phyloP scores from a whole-genome alignment of 2,888 invertebrate species.

The Tenthredo mesomela region DNA sequence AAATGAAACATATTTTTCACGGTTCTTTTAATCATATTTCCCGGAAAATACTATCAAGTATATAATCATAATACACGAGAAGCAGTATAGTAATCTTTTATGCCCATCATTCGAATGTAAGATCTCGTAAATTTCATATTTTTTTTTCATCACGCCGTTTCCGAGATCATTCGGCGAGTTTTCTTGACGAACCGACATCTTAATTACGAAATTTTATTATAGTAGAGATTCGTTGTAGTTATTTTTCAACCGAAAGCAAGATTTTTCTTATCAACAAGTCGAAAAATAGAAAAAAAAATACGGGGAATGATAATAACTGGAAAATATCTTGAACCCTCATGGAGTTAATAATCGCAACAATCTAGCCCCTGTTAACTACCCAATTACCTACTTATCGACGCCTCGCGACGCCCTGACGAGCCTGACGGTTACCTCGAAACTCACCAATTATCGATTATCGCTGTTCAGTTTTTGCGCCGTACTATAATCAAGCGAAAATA shows the following conservation, averaged over 20 bases:
- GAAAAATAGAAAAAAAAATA: background rate
- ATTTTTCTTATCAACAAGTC: background rate
- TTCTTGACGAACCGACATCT: too few relatives aligned
- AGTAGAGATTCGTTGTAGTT: background rate
- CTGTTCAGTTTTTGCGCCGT: background rate
- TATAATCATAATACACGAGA: background rate
- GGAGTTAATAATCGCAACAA: slow-evolving; percentile 16
- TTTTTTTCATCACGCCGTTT: too few relatives aligned
- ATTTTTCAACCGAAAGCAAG: background rate
- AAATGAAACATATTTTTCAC: background rate
- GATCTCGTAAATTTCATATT: too few relatives aligned
- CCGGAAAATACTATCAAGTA: background rate
- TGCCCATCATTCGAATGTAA: too few relatives aligned
- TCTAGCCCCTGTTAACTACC: slow-evolving; percentile 27
- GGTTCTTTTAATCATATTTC: too few relatives aligned
- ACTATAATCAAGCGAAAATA: slow-evolving; percentile 29
- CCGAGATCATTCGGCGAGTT: too few relatives aligned
- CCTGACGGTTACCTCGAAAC: background rate
- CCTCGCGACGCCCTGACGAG: slow-evolving; percentile 14
- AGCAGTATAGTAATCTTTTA: background rate
- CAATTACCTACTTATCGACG: slow-evolving; percentile 40
- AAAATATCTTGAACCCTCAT: background rate
- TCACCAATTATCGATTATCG: slow-evolving; percentile 19
- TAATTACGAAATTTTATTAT: too few relatives aligned
- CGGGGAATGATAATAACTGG: background rate